phyloP scores from a whole-genome alignment of 2,797 vertebrate genomes.

The Gadopsis bispinosus region DNA sequence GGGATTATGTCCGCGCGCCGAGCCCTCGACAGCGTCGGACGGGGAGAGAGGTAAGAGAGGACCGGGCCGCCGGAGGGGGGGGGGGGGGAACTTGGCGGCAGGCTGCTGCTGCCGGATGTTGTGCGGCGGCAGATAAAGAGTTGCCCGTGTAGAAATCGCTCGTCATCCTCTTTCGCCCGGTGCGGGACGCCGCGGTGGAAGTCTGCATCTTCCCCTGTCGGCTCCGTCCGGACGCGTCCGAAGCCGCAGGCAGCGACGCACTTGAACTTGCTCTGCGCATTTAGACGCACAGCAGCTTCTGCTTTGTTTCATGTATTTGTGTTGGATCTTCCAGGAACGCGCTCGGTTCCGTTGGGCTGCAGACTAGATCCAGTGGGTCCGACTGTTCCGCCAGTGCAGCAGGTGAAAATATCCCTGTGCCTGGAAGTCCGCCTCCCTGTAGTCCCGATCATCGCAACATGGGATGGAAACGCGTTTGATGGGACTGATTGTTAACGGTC shows the following conservation, averaged over 20 bases:
- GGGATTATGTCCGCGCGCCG: conserved; percentile 84
- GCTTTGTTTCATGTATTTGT: conserved; percentile 12
- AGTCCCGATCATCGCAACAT: conserved; percentile 19
- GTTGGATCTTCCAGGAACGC: conserved; percentile 48
- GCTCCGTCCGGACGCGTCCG: too few relatives aligned
- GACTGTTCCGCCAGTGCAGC: conserved; percentile 73
- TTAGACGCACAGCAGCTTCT: conserved; percentile 16
- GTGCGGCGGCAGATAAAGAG: conserved; percentile 44
- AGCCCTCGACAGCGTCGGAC: conserved; percentile 77
- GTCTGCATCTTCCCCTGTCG: conserved; percentile 28
- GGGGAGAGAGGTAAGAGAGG: conserved; percentile 82
- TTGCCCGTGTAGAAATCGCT: conserved; percentile 17
- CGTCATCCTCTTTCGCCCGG: conserved; percentile 5
- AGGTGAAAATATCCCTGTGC: conserved; percentile 73
- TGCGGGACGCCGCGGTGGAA: conserved; percentile 34
- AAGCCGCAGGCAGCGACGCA: too few relatives aligned
- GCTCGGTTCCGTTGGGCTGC: conserved; percentile 16
- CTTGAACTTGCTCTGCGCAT: conserved; percentile 44
- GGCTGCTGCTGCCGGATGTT: conserved; percentile 25
- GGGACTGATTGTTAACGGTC: conserved; percentile 17
- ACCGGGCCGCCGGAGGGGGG: conserved; percentile 43
- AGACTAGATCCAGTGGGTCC: conserved; percentile 14
- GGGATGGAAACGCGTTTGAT: conserved; percentile 36
- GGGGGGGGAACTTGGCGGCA: conserved; percentile 76
- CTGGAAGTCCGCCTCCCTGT: conserved; percentile 13